Base-by-base conservation (phyloP, 2,113 vertebrate species). In the Capra hircus region DNA sequence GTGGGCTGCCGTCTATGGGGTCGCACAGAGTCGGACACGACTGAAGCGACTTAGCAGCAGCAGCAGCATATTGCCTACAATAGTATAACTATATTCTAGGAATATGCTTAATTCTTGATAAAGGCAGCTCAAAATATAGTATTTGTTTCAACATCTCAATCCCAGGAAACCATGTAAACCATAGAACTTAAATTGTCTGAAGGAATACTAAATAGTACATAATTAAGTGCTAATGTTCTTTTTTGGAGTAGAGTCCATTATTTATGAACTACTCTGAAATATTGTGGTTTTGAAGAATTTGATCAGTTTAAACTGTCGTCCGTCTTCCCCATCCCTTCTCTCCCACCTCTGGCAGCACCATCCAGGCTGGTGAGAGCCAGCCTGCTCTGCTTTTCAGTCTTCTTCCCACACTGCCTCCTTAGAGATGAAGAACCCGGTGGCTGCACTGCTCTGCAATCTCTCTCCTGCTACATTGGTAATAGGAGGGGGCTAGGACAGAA, bases 381-480 rank as follows among this genome's bases (percentile, higher is more conserved):
- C 3, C 27, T 48, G 2, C 13, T 17, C 6, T 50, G 13, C 6
- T 19, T 13, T 28, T 78, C 43, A 2, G 0, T 77, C 17, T 57
- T 36, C 19, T 48, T 40, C 15, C 14, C 27, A 74, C 1, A 45
- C 1, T 7, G 15, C 3, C 17, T 28, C 17, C 19, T 59, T 43
- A 78, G 5, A 52, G 28, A 5, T 59, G 71, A 33, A 12, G 19
- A 2, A 1, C 16, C 25, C 53, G 43, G 33, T 21, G 5, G 3
- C 7, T 53, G 9, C 9, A 14, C 30, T 62, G 8, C 28, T 19
- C 6, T 45, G 45, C 33, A 19, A 1, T 30, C 80, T 50, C 80
- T 55, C 21, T 50, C 1, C 52, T 60, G n/a, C n/a, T 48, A 40
- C 5, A 36, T 0, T 25, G 6, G 1, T 52, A 2, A 48, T 4